A percentile compares a stretch with the other conserved stretches of the same genome.
Conservation (phyloP, 2,113 vertebrate species). For the Saccopteryx leptura region DNA sequence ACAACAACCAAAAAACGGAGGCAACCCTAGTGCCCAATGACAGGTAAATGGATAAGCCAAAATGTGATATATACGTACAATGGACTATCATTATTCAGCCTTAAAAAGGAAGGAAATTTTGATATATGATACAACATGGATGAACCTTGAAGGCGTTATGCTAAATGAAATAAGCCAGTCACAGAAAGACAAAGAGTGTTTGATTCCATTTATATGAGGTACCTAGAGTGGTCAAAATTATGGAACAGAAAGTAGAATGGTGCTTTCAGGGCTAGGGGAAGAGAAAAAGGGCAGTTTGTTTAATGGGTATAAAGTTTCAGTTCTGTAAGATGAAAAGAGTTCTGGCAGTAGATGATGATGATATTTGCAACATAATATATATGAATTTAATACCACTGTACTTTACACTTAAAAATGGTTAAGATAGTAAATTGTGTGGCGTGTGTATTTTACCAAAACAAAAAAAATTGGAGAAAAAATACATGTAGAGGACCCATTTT, state of each 20-base stretch:
- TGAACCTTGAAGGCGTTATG: background rate
- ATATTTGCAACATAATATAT: background rate
- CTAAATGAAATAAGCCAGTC: conserved; percentile 4
- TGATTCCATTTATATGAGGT: background rate
- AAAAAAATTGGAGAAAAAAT: background rate
- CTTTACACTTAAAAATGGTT: background rate
- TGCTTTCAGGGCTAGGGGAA: background rate
- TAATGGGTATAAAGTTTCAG: background rate
- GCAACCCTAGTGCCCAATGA: background rate
- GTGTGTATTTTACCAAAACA: background rate
- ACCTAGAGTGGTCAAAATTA: background rate
- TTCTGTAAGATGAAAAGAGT: background rate
- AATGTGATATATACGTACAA: background rate
- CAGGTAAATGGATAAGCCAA: background rate
- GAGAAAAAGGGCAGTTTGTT: background rate
- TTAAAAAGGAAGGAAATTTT: background rate
- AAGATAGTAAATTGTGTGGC: background rate
- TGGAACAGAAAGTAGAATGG: background rate
- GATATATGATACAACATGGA: background rate
- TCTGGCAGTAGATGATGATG: background rate
- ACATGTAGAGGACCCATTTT: background rate
- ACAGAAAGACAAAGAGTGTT: background rate
- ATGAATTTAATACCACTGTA: background rate
- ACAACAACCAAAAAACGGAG: background rate
- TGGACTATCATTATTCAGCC: background rate